Conservation (phyloP, 2,113 vertebrate genomes). For the Callospermophilus lateralis region DNA sequence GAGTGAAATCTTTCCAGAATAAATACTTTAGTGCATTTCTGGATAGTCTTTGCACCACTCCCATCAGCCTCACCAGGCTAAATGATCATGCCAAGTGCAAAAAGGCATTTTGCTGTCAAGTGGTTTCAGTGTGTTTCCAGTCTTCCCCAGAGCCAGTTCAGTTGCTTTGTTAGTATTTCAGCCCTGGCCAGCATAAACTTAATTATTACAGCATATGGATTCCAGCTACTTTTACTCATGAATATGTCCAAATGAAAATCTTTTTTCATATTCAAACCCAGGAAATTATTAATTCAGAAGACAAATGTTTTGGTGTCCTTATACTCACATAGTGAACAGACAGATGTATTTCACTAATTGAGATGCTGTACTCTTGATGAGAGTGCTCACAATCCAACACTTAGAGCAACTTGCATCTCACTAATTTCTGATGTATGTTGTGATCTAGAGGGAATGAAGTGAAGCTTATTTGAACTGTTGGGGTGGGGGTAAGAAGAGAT, state of each 20-base stretch:
- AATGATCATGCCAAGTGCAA: neutral
- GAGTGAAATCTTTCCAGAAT: neutral
- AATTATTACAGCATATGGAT: neutral
- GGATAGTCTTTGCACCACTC: neutral
- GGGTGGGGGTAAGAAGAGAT: neutral
- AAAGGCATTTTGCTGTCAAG: neutral
- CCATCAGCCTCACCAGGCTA: neutral
- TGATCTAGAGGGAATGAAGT: neutral
- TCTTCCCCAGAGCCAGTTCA: neutral
- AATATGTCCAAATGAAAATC: neutral
- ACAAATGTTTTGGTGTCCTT: neutral
- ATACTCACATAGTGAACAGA: neutral
- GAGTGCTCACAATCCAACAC: neutral
- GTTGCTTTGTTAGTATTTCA: neutral
- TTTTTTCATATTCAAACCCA: slow-evolving; percentile 28
- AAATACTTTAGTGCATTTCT: neutral
- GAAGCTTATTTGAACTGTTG: slow-evolving; percentile 6
- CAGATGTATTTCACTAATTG: neutral
- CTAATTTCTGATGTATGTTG: neutral
- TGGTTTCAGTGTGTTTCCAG: neutral
- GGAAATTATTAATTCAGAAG: neutral
- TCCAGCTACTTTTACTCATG: neutral
- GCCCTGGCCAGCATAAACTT: neutral
- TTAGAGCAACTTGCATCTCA: neutral
- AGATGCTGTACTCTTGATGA: neutral